Evolutionary conservation across 2,113 vertebrate species (phyloP).

Genomic region (Callorhinus ursinus): DNA sequence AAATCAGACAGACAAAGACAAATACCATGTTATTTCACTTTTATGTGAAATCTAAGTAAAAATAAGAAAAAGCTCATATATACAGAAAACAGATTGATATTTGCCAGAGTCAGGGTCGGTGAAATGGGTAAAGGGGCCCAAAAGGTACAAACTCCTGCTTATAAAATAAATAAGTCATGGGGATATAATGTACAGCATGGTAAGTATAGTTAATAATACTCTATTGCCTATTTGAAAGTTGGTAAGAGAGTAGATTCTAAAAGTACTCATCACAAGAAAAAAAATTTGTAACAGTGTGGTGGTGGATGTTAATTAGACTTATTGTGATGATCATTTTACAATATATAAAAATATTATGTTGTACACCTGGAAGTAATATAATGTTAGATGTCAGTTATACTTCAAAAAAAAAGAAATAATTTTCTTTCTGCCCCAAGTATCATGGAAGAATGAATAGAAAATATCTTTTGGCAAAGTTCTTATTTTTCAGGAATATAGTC

Average conservation of each 20-base stretch:
- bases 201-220: neutral
- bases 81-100: neutral
- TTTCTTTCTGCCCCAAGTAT: neutral
- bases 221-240: neutral
- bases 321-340: neutral
- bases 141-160: neutral
- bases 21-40: neutral
- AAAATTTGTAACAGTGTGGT: neutral
- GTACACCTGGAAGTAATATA: neutral
- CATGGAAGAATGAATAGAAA: neutral
- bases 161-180: neutral
- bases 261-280: neutral
- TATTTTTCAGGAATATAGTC: constrained; percentile 14
- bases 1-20: constrained; percentile 1
- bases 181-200: neutral
- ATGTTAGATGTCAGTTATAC: neutral
- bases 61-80: neutral
- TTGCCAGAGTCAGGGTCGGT: neutral
- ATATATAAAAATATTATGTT: neutral
- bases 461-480: neutral
- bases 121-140: neutral
- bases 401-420: neutral
- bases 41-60: neutral
- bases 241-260: neutral
- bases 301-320: neutral